phyloP scores from a whole-genome alignment of 2,888 invertebrate species.

The Sericinus montela region DNA sequence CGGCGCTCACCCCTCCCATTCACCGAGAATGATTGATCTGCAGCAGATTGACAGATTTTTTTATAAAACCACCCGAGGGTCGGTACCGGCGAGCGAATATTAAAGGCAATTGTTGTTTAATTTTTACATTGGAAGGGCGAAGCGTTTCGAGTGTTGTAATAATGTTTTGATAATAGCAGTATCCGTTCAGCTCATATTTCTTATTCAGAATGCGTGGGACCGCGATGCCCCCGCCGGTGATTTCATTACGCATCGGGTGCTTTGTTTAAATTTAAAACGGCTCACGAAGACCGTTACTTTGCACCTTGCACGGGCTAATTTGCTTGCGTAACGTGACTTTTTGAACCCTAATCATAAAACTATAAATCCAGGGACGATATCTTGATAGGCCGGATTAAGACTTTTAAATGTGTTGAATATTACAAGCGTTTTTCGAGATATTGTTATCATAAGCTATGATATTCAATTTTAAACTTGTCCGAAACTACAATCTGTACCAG shows the following conservation, averaged over 20 bases:
- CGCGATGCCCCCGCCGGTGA: constrained; percentile 26
- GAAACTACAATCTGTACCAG: no score
- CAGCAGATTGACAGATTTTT: constrained; percentile 76
- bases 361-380: not conserved
- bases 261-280: constrained; percentile 52
- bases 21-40: constrained; percentile 76
- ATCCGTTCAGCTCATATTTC: constrained; percentile 78
- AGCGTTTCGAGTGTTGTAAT: constrained; percentile 76
- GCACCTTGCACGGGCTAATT: constrained; percentile 48
- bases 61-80: constrained; percentile 68
- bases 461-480: no score
- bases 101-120: constrained; percentile 80
- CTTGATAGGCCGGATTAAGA: not conserved
- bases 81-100: constrained; percentile 68
- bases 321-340: constrained; percentile 9
- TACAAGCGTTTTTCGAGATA: no score
- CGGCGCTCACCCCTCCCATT: constrained; percentile 67
- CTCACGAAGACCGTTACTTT: constrained; percentile 43
- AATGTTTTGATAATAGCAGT: constrained; percentile 79
- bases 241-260: constrained; percentile 43
- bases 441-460: no score
- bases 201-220: constrained; percentile 77
- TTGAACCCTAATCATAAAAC: not conserved
- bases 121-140: constrained; percentile 74
- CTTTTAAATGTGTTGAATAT: no score